Base-by-base conservation (phyloP, 1,140 invertebrate genomes). In the Tribolium madens region DNA sequence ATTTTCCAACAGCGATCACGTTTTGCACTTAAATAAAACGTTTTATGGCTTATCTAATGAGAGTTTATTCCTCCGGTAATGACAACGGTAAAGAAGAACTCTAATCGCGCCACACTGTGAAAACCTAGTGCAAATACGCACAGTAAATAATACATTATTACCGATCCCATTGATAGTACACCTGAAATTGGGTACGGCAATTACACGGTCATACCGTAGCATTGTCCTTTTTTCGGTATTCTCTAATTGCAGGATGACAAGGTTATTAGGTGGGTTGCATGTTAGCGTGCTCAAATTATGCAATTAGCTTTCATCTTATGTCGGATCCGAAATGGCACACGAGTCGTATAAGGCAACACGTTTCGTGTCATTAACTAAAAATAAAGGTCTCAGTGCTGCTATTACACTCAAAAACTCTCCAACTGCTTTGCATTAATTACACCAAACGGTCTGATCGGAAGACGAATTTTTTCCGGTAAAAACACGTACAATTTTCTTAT, bases 11-110 rank as follows among this genome's bases (percentile, higher is more conserved):
- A 64, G 57, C 14, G 46, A 72, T 72, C 46, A 72, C 46, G 46
- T 47, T 71, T 50, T 48, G 31, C 70, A 72, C 50, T 72, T 72
- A 52, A 72, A 72, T 72, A 72, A 50, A 71, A 72, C 47, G 68
- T 72, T 72, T 72, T 72, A 72, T 72, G 46, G 46, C 70, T n/a
- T 18, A 26, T 52, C 70, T 72, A 72, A 72, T 72, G 18, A 72
- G 70, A 50, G 12, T 72, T 72, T 72, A 72, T 52, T 50, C n/a
- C 46, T 33, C 21, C 46, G 47, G 50, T 72, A 72, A 72, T 72
- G 50, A 33, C 13, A 72, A 46, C 46, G 47, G 46, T 21, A 72
- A 72, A 72, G 70, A 72, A 9, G 12, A 26, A 10, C 10, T 12
- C 9, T 14, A 21, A 72, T 72, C 42, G 18, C 70, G 70, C 26